These are phyloP conservation scores for Otolemur garnettii DNA, from an alignment of 2,113 vertebrate species.

Conservation along the genomic window DNA sequence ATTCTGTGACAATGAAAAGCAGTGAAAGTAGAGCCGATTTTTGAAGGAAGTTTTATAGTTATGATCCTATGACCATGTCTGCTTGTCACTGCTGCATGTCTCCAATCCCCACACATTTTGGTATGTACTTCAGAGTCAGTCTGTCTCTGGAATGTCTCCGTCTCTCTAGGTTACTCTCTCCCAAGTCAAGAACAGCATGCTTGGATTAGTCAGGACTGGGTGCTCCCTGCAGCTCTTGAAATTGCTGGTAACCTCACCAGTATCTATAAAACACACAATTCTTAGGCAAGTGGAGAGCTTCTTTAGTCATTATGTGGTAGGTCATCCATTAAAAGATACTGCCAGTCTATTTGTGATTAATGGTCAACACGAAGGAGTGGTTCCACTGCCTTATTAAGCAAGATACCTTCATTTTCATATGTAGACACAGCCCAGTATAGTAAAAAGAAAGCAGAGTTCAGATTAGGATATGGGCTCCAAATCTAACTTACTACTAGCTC, in stretches of 20 bases:
- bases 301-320: not conserved
- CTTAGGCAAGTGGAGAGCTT: not conserved
- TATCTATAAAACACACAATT: not conserved
- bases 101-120: not conserved
- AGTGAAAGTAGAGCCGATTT: not conserved
- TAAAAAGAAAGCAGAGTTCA: not conserved
- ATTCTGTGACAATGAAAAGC: not conserved
- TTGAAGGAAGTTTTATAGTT: not conserved
- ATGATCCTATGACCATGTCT: not conserved
- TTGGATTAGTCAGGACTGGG: not conserved
- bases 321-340: not conserved
- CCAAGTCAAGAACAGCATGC: not conserved
- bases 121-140: not conserved
- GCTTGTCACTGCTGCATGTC: not conserved
- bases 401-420: not conserved
- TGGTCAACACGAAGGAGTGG: not conserved
- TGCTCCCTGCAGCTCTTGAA: not conserved
- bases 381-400: not conserved
- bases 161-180: not conserved
- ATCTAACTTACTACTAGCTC: not conserved
- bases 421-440: not conserved
- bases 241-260: not conserved
- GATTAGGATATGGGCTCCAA: not conserved
- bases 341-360: not conserved
- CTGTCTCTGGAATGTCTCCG: not conserved